These are phyloP conservation scores for Rhabdomys dilectus DNA, from an alignment of 2,113 vertebrate species.

Conservation along the genomic window DNA sequence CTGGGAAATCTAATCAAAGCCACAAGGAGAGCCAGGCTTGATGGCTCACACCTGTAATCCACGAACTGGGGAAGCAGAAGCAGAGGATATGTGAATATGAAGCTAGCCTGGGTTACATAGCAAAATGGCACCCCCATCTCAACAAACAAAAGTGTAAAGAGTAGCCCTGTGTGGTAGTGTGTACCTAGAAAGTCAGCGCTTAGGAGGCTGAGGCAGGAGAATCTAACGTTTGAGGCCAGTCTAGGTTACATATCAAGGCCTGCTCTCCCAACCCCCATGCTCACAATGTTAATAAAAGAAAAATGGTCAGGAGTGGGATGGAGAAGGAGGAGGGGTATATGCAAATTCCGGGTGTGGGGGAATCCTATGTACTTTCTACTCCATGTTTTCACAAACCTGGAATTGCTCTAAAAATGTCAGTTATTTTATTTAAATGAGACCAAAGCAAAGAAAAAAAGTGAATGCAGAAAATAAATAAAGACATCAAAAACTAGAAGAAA, in stretches of 20 bases:
- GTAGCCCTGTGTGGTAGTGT: no score
- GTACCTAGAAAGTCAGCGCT: neutral
- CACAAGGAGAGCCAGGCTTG: no score
- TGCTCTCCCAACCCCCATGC: neutral
- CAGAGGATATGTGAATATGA: no score
- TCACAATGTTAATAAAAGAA: neutral
- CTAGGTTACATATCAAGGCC: neutral
- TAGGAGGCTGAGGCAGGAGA: neutral
- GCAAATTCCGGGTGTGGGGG: neutral
- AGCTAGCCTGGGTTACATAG: no score
- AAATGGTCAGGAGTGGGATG: neutral
- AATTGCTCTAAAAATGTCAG: neutral
- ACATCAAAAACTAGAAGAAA: neutral
- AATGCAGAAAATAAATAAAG: neutral
- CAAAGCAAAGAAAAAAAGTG: neutral
- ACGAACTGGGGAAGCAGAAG: no score
- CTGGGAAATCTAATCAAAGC: no score
- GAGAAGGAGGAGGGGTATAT: neutral
- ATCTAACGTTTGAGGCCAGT: neutral
- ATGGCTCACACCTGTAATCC: no score
- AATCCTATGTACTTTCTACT: neutral
- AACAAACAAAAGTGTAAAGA: no score
- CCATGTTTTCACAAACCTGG: neutral
- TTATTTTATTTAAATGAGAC: neutral
- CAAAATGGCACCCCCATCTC: no score